Evolutionary conservation across 2,888 invertebrate species (phyloP), one percentile per base, ranked within the genome.

Genomic region (Dilophus febrilis): DNA sequence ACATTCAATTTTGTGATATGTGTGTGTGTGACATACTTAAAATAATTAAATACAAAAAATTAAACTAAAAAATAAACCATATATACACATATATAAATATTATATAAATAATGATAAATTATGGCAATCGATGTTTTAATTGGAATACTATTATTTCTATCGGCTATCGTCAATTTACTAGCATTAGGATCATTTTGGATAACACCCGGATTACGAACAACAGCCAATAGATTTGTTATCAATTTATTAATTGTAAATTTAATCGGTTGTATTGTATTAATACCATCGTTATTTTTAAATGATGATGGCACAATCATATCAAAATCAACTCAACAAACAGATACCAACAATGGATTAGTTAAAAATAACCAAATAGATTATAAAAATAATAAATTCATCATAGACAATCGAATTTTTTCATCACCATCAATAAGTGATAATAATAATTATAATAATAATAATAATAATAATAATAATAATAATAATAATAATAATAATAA

Each of bases 111-210:
- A 50, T 50, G 49, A 47, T 42, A 46, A 51, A 51, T 45, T 46
- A 62, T 62, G 62, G 59, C 61, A 50, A 59, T 60, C 54, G 62
- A 63, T 53, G 59, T 61, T 46, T 53, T 63, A 44, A 61, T 63
- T 52, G 53, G 61, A 51, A 56, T 53, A 49, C 53, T 63, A 53
- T 53, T 62, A 49, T 51, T 62, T 48, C 51, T 61, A 50, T 63
- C 62, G 47, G 59, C 61, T 46, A 49, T 54, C 48, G 58, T 59
- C 44, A 63, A 63, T 51, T 48, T 61, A 44, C 50, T 63, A 51
- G 62, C 62, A 44, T 51, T 63, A 49, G 58, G 61, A 48, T 62
- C 63, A 43, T 63, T 63, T 46, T 63, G 62, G 63, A 57, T 61
- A 49, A 63, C 63, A 45, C 63, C 62, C 39, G 58, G 58, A 44